phyloP scores from a whole-genome alignment of 2,797 vertebrate genomes.

The Octomys mimax region DNA sequence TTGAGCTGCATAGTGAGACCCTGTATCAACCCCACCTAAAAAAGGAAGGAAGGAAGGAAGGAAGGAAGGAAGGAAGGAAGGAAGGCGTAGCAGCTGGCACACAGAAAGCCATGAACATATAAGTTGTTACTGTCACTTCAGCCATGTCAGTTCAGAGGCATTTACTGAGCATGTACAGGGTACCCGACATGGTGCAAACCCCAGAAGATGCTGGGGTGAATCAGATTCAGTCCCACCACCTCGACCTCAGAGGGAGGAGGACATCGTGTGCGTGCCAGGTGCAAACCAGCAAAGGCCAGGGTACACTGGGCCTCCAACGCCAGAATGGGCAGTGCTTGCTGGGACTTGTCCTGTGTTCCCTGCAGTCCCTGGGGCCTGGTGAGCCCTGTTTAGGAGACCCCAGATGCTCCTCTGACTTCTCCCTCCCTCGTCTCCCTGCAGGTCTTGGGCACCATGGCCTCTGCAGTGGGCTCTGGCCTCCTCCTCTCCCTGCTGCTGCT shows the following conservation, averaged over 20 bases:
- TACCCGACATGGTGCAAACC: neutral
- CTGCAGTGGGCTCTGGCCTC: accelerated
- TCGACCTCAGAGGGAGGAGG: neutral
- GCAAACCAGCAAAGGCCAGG: accelerated
- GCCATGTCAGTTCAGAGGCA: neutral
- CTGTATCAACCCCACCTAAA: neutral
- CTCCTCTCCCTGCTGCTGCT: constrained; percentile 73
- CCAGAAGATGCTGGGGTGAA: accelerated
- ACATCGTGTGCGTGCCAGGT: accelerated
- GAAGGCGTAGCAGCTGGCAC: neutral
- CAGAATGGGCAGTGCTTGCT: neutral
- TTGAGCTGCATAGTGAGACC: neutral
- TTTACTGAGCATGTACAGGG: neutral
- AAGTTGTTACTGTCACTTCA: neutral
- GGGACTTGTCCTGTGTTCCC: neutral
- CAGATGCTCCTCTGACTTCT: neutral
- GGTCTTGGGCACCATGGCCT: constrained; percentile 62
- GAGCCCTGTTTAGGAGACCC: neutral
- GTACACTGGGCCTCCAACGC: accelerated
- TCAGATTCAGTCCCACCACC: neutral
- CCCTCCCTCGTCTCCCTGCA: accelerated
- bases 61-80: neutral
- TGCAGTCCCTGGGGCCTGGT: accelerated
- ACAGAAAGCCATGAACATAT: neutral
- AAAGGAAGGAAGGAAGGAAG: neutral